phyloP scores from a whole-genome alignment of 2,797 vertebrate species.

The Capromys pilorides region DNA sequence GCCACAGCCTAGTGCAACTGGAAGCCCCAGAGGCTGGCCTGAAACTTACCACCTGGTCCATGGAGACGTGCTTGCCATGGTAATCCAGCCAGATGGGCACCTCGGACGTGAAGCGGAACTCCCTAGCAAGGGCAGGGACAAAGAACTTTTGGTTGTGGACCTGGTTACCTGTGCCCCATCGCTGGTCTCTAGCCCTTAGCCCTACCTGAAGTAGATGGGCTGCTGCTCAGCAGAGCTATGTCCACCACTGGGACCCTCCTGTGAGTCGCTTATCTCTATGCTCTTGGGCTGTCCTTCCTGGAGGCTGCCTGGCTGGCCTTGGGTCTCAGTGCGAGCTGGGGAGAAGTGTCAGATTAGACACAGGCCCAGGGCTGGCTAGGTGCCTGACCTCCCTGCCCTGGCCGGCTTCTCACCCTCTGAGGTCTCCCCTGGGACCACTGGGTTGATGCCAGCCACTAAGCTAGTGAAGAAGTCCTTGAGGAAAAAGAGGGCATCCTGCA shows the following conservation, averaged over 20 bases:
- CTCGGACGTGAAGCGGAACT: constrained; percentile 96
- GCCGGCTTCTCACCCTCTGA: constrained; percentile 87
- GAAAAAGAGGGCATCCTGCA: constrained; percentile 94
- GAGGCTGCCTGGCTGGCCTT: constrained; percentile 78
- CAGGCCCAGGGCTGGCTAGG: background rate
- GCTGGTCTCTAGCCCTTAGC: accelerated
- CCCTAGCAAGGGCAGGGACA: constrained; percentile 83
- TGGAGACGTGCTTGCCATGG: constrained; percentile 93
- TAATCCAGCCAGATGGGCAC: constrained; percentile 97
- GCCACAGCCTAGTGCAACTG: background rate
- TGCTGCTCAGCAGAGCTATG: constrained; percentile 89
- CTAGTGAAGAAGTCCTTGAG: constrained; percentile 95
- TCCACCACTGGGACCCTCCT: constrained; percentile 89
- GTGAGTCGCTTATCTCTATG: constrained; percentile 85
- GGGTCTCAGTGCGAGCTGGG: constrained; percentile 86
- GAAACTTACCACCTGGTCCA: constrained; percentile 90
- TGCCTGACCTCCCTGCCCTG: background rate
- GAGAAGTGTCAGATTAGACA: background rate
- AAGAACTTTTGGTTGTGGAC: background rate
- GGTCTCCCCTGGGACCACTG: constrained; percentile 88
- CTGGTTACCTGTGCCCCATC: background rate
- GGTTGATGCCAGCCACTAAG: constrained; percentile 90
- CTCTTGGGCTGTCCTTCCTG: constrained; percentile 80
- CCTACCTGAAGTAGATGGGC: constrained; percentile 95
- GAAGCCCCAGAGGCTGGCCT: accelerated